Conservation (phyloP, 2,888 invertebrate genomes). For the Crocallis elinguaria region DNA sequence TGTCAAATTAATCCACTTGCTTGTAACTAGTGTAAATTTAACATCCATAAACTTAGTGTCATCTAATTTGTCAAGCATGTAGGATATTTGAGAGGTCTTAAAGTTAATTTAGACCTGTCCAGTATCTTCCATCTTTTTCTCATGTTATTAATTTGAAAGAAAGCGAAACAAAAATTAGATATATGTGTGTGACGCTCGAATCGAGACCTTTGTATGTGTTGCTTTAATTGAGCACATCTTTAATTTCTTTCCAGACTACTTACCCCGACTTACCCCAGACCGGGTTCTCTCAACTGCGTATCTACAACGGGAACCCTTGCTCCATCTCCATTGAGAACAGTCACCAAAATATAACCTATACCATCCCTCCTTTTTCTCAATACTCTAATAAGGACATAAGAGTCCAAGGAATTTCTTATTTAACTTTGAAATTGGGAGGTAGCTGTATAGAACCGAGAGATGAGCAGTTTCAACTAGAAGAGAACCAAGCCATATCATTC, state of each 20-base stretch:
- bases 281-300: constrained; percentile 83
- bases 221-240: too few species aligned
- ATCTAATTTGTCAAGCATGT: too few species aligned
- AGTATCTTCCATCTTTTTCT: too few species aligned
- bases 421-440: constrained; percentile 51
- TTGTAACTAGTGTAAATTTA: too few species aligned
- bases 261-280: constrained; percentile 83
- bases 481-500: constrained; percentile 62
- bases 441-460: constrained; percentile 52
- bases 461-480: constrained; percentile 54
- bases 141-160: too few species aligned
- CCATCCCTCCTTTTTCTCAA: constrained; percentile 57
- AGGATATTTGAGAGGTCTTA: too few species aligned
- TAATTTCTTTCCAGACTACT: constrained; percentile 76
- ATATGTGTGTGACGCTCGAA: too few species aligned
- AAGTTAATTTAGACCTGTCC: too few species aligned
- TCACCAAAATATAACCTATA: constrained; percentile 58
- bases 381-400: constrained; percentile 54
- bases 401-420: constrained; percentile 41
- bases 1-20: too few species aligned
- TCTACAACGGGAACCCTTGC: constrained; percentile 85
- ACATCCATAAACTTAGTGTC: too few species aligned
- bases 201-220: too few species aligned
- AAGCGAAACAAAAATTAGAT: too few species aligned
- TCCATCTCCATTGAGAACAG: constrained; percentile 76